phyloP scores from a whole-genome alignment of 2,113 vertebrate genomes.

The Phylloscopus trochiloides region DNA sequence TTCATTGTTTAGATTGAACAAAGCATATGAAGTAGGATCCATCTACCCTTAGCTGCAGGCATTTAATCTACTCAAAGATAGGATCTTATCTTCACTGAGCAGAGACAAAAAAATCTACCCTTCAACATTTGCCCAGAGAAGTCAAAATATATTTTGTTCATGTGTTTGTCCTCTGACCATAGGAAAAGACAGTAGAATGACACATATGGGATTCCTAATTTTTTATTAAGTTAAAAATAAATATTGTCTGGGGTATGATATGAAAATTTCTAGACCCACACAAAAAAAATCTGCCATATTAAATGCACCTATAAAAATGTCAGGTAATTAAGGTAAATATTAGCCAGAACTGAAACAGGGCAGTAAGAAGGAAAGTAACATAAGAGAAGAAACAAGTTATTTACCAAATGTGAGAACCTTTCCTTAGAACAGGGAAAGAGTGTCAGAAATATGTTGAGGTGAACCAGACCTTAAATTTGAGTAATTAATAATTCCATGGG shows the following conservation, averaged over 20 bases:
- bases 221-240: neutral
- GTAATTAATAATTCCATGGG: neutral
- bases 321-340: neutral
- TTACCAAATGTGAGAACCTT: neutral
- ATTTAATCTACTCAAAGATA: neutral
- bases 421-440: neutral
- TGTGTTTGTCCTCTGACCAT: neutral
- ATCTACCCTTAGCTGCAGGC: neutral
- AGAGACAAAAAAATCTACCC: neutral
- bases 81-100: neutral
- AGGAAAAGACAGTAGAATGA: neutral
- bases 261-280: neutral
- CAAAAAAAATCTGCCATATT: neutral
- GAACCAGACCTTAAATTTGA: neutral
- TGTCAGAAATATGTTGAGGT: neutral
- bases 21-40: neutral
- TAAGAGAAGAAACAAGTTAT: neutral
- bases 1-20: neutral
- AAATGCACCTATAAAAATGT: neutral
- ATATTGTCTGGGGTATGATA: neutral
- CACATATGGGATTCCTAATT: neutral
- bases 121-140: neutral
- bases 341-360: neutral
- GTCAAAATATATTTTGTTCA: neutral
- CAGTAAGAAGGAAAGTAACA: neutral